Conservation (phyloP, 1,140 invertebrate genomes). For the Drosophila funebris region DNA sequence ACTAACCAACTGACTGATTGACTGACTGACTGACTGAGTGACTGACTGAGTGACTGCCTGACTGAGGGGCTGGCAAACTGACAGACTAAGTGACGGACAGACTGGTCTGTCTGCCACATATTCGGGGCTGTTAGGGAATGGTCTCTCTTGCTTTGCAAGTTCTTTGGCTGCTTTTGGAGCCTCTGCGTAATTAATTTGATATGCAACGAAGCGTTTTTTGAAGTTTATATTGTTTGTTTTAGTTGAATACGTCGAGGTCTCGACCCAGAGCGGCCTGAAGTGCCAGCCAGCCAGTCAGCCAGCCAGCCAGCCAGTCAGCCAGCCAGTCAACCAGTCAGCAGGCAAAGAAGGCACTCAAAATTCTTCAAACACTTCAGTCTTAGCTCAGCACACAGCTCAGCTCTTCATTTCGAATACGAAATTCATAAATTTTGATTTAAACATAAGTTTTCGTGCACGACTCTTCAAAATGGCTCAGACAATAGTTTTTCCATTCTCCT, state of each 20-base stretch:
- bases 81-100: neutral
- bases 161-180: slow-evolving; percentile 50
- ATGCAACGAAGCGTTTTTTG: slow-evolving; percentile 80
- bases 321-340: neutral
- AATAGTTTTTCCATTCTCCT: slow-evolving; percentile 66
- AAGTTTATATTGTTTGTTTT: slow-evolving; percentile 81
- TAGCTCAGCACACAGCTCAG: slow-evolving; percentile 12
- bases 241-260: slow-evolving; percentile 59
- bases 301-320: slow-evolving; percentile 15
- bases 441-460: slow-evolving; percentile 54
- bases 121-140: neutral
- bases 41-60: slow-evolving; percentile 2
- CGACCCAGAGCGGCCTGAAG: slow-evolving; percentile 61
- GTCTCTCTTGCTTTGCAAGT: slow-evolving; percentile 14
- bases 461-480: slow-evolving; percentile 44
- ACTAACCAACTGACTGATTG: slow-evolving; percentile 27
- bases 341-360: slow-evolving; percentile 39
- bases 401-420: slow-evolving; percentile 52
- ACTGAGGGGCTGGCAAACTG: slow-evolving; percentile 17
- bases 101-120: slow-evolving; percentile 15
- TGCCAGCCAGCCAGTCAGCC: slow-evolving; percentile 35
- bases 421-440: slow-evolving; percentile 76
- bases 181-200: slow-evolving; percentile 78
- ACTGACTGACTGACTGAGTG: slow-evolving; percentile 11
- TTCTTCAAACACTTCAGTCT: slow-evolving; percentile 37